Base-by-base conservation (phyloP, 2,888 invertebrate genomes). In the Tricholauxania praeusta region DNA sequence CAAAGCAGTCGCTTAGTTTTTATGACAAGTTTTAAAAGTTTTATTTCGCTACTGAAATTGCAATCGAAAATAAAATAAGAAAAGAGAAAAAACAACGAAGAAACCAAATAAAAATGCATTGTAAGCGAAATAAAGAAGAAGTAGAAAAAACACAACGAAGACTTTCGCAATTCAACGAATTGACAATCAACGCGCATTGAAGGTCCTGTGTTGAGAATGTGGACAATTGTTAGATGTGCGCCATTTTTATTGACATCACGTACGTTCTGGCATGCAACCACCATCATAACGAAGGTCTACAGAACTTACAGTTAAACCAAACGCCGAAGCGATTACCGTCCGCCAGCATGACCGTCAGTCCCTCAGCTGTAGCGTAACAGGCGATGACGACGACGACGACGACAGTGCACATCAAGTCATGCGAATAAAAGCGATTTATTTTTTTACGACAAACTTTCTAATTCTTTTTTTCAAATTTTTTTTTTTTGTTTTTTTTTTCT, bases 181-280 rank as follows among this genome's bases (percentile, higher is more conserved):
- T 51, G 51, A 22, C 48, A 59, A 62, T 51, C 48, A 49, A 28
- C 32, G 51, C 51, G 22, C 53, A 4, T 39, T 7, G 10, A 22
- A 70, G 39, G 63, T 63, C 53, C 28, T 63, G 57, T 47, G 19
- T 15, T 19, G 48, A 48, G 47, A 32, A n/a, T 39, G 22, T 59
- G 57, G 39, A 59, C 72, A 74, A 47, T 67, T 70, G 49, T 67
- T 68, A 62, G 74, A 55, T 76, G 71, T 73, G 59, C 64, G 74
- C 73, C 72, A 74, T 78, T 82, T 82, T 63, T 28, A 57, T 82
- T 78, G 82, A 77, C 67, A 78, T 64, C 83, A 82, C 83, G 82
- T 81, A 75, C 74, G 70, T 64, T 68, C n/a, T 48, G 73, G 73
- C 39, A 39, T 39, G 39, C 39, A 39, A 39, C 39, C 39, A 39